A percentile compares a stretch with the other conserved stretches of the same genome.
Conservation (phyloP, 2,888 invertebrate genomes). For the Cheilosia soror region DNA sequence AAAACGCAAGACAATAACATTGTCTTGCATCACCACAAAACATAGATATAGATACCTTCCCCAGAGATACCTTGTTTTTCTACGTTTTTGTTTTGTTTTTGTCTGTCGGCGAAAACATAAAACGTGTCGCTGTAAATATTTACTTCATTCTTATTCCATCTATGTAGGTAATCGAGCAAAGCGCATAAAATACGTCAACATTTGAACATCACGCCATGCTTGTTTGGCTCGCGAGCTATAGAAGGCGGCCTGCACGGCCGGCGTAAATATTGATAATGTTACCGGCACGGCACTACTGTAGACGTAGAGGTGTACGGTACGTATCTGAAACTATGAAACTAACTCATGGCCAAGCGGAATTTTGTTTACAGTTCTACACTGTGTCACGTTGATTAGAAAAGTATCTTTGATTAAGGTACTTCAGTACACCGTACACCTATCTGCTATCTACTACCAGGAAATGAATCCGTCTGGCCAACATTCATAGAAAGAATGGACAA, state of each 20-base stretch:
- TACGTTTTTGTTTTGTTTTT: conserved; percentile 18
- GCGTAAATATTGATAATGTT: conserved; percentile 6
- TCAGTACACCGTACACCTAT: too few species aligned
- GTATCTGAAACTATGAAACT: conserved; percentile 29
- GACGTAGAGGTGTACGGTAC: neutral
- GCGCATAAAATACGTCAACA: conserved; percentile 48
- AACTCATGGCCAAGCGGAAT: conserved; percentile 58
- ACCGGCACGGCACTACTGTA: neutral
- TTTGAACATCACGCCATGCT: conserved; percentile 54
- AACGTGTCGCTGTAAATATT: conserved; percentile 59
- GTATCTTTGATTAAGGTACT: conserved; percentile 1
- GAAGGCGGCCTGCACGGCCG: neutral
- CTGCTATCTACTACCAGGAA: conserved; percentile 11
- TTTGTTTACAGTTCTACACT: conserved; percentile 64
- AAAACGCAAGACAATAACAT: conserved; percentile 50
- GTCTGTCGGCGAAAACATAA: conserved; percentile 43
- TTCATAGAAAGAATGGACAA: conserved; percentile 10
- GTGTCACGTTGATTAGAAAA: conserved; percentile 31
- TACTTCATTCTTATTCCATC: conserved; percentile 54
- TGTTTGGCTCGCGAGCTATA: conserved; percentile 12
- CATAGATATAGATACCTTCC: conserved; percentile 13
- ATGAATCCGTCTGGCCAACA: conserved; percentile 2
- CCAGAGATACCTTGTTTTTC: conserved; percentile 16
- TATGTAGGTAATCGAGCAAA: conserved; percentile 6
- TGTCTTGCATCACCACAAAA: neutral